Evolutionary conservation across 1,140 invertebrate species (phyloP).

Genomic region (Octopus sinensis): DNA sequence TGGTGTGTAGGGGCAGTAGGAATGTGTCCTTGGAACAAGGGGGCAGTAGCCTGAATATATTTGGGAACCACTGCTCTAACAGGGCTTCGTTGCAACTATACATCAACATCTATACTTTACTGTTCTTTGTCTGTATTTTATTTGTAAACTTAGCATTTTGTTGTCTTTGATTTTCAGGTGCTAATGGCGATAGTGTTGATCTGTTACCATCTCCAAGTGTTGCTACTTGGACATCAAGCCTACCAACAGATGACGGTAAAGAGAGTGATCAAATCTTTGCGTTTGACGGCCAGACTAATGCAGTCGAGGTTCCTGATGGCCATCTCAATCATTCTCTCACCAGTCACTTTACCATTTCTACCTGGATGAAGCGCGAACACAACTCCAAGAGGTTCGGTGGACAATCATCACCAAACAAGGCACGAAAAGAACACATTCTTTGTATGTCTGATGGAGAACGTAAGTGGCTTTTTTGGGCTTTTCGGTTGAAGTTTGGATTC

Average conservation of each 20-base stretch:
- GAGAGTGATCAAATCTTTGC: slow-evolving; percentile 89
- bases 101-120: not conserved
- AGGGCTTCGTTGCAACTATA: not conserved
- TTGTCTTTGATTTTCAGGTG: slow-evolving; percentile 58
- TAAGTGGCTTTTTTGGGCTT: slow-evolving; percentile 62
- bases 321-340: slow-evolving; percentile 66
- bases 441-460: slow-evolving; percentile 95
- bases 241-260: slow-evolving; percentile 85
- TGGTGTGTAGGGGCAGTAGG: too few relatives aligned
- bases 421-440: slow-evolving; percentile 89
- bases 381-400: slow-evolving; percentile 36
- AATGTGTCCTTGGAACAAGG: too few relatives aligned
- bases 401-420: slow-evolving; percentile 67
- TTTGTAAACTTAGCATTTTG: not conserved
- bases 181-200: slow-evolving; percentile 71
- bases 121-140: not conserved
- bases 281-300: slow-evolving; percentile 83
- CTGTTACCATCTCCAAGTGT: slow-evolving; percentile 79
- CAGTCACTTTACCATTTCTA: slow-evolving; percentile 81
- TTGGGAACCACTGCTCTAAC: not conserved
- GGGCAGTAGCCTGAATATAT: too few relatives aligned
- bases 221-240: slow-evolving; percentile 75
- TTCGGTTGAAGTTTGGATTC: too few relatives aligned
- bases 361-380: slow-evolving; percentile 85
- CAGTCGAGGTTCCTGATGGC: slow-evolving; percentile 66